Evolutionary conservation across 2,113 vertebrate genomes (phyloP).

Genomic region (Castor canadensis): DNA sequence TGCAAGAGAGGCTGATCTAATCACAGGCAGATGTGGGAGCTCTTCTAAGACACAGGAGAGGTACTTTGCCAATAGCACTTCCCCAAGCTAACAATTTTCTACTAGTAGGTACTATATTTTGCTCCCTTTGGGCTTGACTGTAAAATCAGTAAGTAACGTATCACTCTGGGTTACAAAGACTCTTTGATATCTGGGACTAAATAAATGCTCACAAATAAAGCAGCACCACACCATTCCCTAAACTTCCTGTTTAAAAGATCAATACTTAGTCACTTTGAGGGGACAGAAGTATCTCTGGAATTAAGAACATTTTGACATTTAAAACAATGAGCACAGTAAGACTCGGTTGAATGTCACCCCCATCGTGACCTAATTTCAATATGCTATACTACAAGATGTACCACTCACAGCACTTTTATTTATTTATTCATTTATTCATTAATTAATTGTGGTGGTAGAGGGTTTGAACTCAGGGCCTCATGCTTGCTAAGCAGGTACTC

Average conservation of each 20-base stretch:
- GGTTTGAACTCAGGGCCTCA: too few species aligned
- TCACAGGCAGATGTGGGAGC: neutral
- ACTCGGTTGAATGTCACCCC: slow-evolving; percentile 16
- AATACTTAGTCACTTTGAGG: neutral
- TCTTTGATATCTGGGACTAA: neutral
- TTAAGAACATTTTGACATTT: neutral
- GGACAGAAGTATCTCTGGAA: neutral
- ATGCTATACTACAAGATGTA: neutral
- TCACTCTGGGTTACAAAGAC: slow-evolving; percentile 10
- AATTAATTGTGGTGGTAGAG: too few species aligned
- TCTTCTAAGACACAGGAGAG: neutral
- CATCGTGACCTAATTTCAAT: neutral
- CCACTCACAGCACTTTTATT: too few species aligned
- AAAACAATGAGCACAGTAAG: neutral
- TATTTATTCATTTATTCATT: too few species aligned
- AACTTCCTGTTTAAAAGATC: slow-evolving; percentile 33
- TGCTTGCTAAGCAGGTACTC: too few species aligned
- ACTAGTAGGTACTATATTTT: neutral
- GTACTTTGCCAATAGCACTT: neutral
- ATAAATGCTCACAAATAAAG: slow-evolving; percentile 41
- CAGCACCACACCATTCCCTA: neutral
- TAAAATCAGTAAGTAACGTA: slow-evolving; percentile 52
- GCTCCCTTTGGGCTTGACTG: neutral
- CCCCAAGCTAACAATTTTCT: neutral
- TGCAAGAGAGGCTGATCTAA: neutral